phyloP scores from a whole-genome alignment of 35 echinoderm and acorn worm species.

The Hemicentrotus pulcherrimus region DNA sequence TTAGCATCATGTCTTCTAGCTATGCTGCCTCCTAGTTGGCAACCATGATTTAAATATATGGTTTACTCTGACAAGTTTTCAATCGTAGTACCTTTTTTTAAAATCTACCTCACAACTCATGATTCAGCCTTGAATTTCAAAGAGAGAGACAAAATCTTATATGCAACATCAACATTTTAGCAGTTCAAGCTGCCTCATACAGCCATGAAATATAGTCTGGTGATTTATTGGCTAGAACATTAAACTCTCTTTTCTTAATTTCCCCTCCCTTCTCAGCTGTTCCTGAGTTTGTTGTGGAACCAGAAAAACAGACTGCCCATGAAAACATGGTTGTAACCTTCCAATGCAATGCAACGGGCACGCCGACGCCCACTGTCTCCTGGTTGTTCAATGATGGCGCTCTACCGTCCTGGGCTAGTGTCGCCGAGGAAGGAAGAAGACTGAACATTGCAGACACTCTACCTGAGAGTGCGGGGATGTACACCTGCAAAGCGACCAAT shows the following conservation, averaged over 20 bases:
- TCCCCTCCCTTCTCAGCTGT: constrained; percentile 54
- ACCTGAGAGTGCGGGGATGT: constrained; percentile 51
- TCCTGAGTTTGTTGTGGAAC: constrained; percentile 61
- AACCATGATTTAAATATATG: too few species aligned
- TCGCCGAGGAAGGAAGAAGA: constrained; percentile 56
- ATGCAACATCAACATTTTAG: too few species aligned
- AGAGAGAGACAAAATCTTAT: too few species aligned
- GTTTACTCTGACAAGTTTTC: too few species aligned
- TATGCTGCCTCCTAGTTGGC: too few species aligned
- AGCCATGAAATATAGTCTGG: too few species aligned
- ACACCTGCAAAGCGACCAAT: constrained; percentile 77
- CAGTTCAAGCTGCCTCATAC: too few species aligned
- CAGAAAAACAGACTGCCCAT: constrained; percentile 74
- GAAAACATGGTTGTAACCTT: constrained; percentile 72
- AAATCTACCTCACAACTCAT: too few species aligned
- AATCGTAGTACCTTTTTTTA: too few species aligned
- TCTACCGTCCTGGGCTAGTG: constrained; percentile 62
- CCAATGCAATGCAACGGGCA: constrained; percentile 68
- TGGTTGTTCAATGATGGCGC: constrained; percentile 82
- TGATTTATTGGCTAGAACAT: too few species aligned
- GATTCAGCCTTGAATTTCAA: too few species aligned
- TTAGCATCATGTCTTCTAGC: too few species aligned
- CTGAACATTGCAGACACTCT: constrained; percentile 62
- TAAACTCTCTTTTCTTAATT: not conserved
- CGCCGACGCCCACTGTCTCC: constrained; percentile 61